These are phyloP conservation scores for Triops cancriformis DNA, from an alignment of 1,140 invertebrate species.

Conservation along the genomic window DNA sequence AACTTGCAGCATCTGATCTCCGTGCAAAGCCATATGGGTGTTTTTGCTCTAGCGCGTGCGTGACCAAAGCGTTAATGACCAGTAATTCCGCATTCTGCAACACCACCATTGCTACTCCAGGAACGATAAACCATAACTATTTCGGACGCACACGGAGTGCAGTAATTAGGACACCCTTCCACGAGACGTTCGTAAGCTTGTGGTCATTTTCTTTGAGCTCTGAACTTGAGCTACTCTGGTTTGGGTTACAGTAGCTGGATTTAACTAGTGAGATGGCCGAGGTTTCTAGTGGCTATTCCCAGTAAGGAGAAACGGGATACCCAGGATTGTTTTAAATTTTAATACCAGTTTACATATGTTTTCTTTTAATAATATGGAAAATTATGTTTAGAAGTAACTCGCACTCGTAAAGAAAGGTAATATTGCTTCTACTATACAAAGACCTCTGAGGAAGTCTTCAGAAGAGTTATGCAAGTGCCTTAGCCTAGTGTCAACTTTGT, in stretches of 20 bases:
- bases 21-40: background rate
- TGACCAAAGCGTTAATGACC: constrained; percentile 13
- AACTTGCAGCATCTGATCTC: constrained; percentile 9
- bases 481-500: no score
- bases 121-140: background rate
- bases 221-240: background rate
- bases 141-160: background rate
- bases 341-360: background rate
- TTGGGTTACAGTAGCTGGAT: no score
- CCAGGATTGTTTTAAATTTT: background rate
- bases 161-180: background rate
- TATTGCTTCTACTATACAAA: no score
- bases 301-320: background rate
- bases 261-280: no score
- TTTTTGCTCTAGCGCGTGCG: background rate
- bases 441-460: background rate
- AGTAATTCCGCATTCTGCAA: constrained; percentile 13
- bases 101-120: background rate
- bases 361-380: background rate
- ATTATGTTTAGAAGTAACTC: background rate
- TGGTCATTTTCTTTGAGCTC: background rate
- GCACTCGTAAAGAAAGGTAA: no score
- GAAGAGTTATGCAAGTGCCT: background rate
- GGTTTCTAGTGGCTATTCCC: no score
- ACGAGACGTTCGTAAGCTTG: background rate